Percentiles rank a stretch among this genome's conserved stretches.
These are phyloP conservation scores for Neria commutata DNA, from an alignment of 2,888 invertebrate genomes.

Conservation along the genomic window DNA sequence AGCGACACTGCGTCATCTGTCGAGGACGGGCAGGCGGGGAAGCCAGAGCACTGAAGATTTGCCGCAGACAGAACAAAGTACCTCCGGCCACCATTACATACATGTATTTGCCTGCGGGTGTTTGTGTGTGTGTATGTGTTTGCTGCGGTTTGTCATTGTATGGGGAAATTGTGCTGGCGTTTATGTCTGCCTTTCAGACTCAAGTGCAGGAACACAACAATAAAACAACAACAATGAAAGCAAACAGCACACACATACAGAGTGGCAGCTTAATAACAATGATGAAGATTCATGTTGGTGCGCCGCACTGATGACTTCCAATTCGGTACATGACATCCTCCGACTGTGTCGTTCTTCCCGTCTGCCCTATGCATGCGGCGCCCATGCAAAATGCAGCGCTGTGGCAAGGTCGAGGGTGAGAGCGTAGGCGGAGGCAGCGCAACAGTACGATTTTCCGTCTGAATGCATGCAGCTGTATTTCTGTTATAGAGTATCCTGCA, in stretches of 20 bases:
- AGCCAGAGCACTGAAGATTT: neutral
- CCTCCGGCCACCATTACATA: neutral
- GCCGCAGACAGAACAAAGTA: neutral
- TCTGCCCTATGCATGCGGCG: too few relatives aligned
- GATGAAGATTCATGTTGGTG: neutral
- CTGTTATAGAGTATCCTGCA: conserved; percentile 47
- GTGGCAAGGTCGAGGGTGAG: too few relatives aligned
- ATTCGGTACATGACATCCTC: neutral
- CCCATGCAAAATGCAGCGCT: too few relatives aligned
- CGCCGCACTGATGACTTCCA: conserved; percentile 14
- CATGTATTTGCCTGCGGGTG: neutral
- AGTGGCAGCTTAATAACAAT: neutral
- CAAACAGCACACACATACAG: neutral
- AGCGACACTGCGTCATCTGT: too few relatives aligned
- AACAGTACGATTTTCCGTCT: conserved; percentile 15
- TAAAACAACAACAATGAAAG: neutral
- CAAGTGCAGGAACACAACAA: neutral
- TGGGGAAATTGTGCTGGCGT: too few relatives aligned
- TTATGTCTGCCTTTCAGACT: too few relatives aligned
- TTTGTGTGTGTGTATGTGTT: neutral
- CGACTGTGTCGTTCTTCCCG: neutral
- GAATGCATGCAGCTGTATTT: conserved; percentile 51
- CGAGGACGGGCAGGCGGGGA: too few relatives aligned
- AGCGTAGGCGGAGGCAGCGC: too few relatives aligned
- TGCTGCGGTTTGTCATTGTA: neutral